Evolutionary conservation across 2,113 vertebrate genomes (phyloP).

Genomic region (Calyptomena viridis): DNA sequence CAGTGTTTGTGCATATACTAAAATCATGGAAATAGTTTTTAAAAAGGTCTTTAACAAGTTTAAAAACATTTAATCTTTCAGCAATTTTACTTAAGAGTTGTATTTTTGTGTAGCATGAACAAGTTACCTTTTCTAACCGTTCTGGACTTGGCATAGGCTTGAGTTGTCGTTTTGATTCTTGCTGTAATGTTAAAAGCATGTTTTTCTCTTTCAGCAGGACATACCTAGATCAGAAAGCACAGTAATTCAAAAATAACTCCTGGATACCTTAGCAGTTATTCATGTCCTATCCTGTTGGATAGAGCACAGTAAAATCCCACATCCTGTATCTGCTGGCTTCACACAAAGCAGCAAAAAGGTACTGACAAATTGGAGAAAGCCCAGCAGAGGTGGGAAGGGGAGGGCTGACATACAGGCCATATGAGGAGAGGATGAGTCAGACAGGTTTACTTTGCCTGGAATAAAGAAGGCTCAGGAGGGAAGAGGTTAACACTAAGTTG

Average conservation of each 20-base stretch:
- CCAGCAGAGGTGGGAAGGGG: not conserved
- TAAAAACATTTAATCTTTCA: not conserved
- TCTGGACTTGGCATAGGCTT: constrained; percentile 91
- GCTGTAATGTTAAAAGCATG: constrained; percentile 91
- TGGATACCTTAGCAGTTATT: not conserved
- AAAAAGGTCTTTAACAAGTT: not conserved
- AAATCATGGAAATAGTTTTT: not conserved
- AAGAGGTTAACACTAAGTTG: not conserved
- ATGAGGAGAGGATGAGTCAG: not conserved
- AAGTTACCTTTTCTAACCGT: constrained; percentile 86
- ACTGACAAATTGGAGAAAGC: not conserved
- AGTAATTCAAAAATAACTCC: not conserved
- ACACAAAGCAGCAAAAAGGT: not conserved
- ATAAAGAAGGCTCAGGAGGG: not conserved
- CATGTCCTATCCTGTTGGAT: not conserved
- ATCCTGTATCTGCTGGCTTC: not conserved
- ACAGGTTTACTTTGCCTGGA: not conserved
- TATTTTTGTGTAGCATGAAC: not conserved
- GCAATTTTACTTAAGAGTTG: not conserved
- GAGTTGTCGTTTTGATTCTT: constrained; percentile 87
- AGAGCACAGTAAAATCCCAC: not conserved
- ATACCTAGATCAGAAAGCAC: constrained; percentile 82
- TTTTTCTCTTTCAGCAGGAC: constrained; percentile 95
- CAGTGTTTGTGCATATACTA: not conserved
- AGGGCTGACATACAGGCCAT: not conserved